Evolutionary conservation across 2,113 vertebrate genomes (phyloP).

Genomic region (Ciconia maguari): DNA sequence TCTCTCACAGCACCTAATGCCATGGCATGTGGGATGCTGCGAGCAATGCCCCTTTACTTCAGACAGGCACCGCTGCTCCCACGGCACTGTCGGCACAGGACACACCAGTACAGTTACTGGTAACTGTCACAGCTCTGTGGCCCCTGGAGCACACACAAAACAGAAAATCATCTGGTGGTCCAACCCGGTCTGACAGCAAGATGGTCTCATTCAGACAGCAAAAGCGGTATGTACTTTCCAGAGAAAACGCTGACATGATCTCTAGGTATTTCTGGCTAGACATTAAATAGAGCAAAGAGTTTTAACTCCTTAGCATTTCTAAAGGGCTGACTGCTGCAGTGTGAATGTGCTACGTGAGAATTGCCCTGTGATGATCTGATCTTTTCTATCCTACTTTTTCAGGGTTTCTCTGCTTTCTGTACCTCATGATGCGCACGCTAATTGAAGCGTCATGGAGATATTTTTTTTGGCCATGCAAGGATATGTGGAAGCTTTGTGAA

Average conservation of each 20-base stretch:
- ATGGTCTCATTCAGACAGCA: background rate
- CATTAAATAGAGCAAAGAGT: background rate
- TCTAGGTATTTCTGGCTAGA: background rate
- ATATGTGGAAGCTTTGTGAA: background rate
- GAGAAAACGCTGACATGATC: background rate
- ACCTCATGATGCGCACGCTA: accelerated
- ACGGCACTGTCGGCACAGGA: accelerated
- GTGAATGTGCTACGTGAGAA: background rate
- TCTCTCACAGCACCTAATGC: background rate
- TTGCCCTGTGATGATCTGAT: background rate
- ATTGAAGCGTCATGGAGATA: background rate
- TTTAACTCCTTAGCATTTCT: background rate
- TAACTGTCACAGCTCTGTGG: background rate
- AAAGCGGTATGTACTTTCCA: background rate
- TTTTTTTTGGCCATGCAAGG: background rate
- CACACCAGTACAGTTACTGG: background rate
- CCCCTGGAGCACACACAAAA: background rate
- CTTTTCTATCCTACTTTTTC: background rate
- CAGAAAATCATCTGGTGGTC: background rate
- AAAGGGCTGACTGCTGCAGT: background rate
- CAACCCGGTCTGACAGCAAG: background rate
- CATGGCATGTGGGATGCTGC: accelerated
- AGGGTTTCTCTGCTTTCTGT: background rate
- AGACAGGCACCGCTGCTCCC: background rate
- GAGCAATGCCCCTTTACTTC: background rate